Evolutionary conservation across 2,888 invertebrate genomes (phyloP), one percentile per base, ranked within the genome.

Genomic region (Heteropelma amictum): DNA sequence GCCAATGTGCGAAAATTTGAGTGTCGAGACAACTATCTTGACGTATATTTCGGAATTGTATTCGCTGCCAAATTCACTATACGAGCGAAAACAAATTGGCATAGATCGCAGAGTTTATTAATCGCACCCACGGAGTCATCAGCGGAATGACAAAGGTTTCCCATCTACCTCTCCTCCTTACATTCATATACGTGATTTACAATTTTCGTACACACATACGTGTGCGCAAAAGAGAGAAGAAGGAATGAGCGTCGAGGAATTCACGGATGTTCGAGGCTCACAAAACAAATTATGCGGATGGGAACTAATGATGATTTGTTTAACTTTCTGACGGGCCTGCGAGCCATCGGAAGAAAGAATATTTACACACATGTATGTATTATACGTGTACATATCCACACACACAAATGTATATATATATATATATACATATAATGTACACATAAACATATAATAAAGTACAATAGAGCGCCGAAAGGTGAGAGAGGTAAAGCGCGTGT

Each of bases 271-370:
- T 72, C 69, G 67, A 63, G 74, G 73, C 70, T 78, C 76, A 77
- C 77, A 76, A 80, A 80, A 80, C 80, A 80, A 80, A 80, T 80
- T 78, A 76, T 77, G 74, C 77, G 76, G 78, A 72, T 71, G 73
- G 74, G 70, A 76, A 79, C 78, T 80, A 79, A 80, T 80, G 78
- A 80, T 80, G 80, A 80, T 80, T 80, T 80, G 80, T 80, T 78
- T 80, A 78, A 80, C 77, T 77, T 80, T 80, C 70, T 72, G 76
- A 71, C 74, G 70, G 72, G 60, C 71, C 77, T 72, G 72, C 77
- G 76, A 78, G 77, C 69, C 53, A 76, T 30, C 14, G 45, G 28
- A 49, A 12, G 23, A 45, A 53, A 60, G 49, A 42, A 35, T 33
- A 47, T 42, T 14, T 60, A 17, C 56, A 21, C 42, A 7, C 30